Evolutionary conservation across 2,113 vertebrate genomes (phyloP), one percentile per base, ranked within the genome.

Genomic region (Lophura nycthemera): DNA sequence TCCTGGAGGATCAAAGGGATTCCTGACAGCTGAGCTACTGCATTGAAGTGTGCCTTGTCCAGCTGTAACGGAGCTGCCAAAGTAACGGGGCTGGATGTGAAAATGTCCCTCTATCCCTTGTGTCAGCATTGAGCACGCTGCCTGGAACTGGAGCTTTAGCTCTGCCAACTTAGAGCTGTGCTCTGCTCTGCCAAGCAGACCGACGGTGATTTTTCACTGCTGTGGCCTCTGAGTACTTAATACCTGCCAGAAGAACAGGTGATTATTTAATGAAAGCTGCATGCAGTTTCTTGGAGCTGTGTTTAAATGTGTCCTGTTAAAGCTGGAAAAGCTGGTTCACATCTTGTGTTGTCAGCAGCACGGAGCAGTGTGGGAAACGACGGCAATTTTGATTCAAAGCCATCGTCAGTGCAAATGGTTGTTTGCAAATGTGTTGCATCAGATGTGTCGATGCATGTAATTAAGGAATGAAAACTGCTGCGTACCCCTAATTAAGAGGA

Each of bases 401-500:
- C 72, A 54, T 90, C 84, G 27, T 81, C 84, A 67, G 45, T 71
- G 76, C 18, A 88, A 96, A 92, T 70, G 87, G 80, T n/a, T 96
- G 92, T 87, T 94, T 93, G 88, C 54, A 66, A 90, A 95, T 89
- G 82, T 89, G 72, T 92, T 95, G 75, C 94, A 86, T 95, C 78
- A 70, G 83, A 85, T 92, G 89, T 88, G 71, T 87, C 92, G 90
- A 73, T 96, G 74, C 75, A 61, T 93, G 79, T 95, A 96, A 94
- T 96, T 96, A 96, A 93, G 94, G 94, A 93, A 87, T 93, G 90
- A 93, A 91, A 61, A 18, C 67, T 71, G 76, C 84, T 74, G 69
- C 93, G 90, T 78, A 88, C 72, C 86, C 90, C 83, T 96, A 83
- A 95, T 96, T 93, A 89, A 94, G 85, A 63, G 92, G 78, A 89